Evolutionary conservation across 2,113 vertebrate species (phyloP), one percentile per base, ranked within the genome.

Genomic region (Cyprinodon tularosa): DNA sequence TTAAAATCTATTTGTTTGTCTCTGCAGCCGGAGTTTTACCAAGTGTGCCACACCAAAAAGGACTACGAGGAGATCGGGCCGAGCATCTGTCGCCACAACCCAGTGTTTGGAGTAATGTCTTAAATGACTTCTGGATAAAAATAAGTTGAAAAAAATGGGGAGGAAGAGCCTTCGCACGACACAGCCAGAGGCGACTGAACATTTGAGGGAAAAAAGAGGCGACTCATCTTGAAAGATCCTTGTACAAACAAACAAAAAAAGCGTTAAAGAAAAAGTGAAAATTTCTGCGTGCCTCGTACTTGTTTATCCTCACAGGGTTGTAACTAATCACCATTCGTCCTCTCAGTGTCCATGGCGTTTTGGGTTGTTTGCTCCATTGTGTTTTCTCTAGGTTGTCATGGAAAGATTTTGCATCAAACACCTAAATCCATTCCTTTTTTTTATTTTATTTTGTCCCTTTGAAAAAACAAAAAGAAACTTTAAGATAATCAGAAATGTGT

Each of bases 41-140:
- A 99, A 95, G 98, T 99, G 75, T 99, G 98, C 95, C 98, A 99
- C 95, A 99, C 98, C 95, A 99, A 99, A 94, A 99, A 99, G 90
- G 98, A 99, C 93, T 99, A 99, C 86, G 98, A 99, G 89, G 98
- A 99, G 94, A 98, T 98, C 79, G 98, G 98, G 87, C 98, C 98
- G 83, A 99, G 98, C 95, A 99, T 99, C 95, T 99, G 98, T 92
- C 98, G 97, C 94, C 98, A 99, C 95, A 99, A 99, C 92, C 98
- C 98, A n/a, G 98, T 99, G 84, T 99, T 99, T 76, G 98, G 98
- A 88, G 98, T 99, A 90, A 99, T 99, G 98, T 99, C 97, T 76
- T 99, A 98, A 5, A 40, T 15, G 53, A 50, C 5, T 63, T 73
- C 69, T 66, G 47, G 39, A 57, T 22, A 67, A 12, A 39, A 48